These are phyloP conservation scores for Agonopterix alstromeriana DNA, from an alignment of 2,888 invertebrate species.

Conservation along the genomic window DNA sequence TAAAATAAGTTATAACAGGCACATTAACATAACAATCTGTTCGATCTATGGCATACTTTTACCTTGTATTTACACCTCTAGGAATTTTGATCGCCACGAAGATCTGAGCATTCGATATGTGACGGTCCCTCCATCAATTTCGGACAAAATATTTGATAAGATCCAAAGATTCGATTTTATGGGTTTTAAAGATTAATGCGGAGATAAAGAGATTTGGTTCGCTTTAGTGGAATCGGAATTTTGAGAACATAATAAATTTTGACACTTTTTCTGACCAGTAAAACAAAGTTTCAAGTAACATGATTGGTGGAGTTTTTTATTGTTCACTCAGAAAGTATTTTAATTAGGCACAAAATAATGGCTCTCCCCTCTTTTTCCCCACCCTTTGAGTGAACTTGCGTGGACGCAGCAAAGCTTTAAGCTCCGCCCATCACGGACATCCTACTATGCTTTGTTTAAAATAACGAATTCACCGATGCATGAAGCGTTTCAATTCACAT, in stretches of 20 bases:
- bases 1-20: neutral
- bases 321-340: conserved; percentile 11
- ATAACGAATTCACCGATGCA: conserved; percentile 38
- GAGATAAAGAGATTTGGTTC: conserved; percentile 67
- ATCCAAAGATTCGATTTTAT: conserved; percentile 70
- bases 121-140: conserved; percentile 68
- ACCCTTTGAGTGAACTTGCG: conserved; percentile 29
- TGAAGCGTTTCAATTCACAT: conserved; percentile 21
- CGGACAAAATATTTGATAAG: conserved; percentile 69
- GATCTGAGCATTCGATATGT: conserved; percentile 60
- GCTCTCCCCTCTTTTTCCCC: conserved; percentile 24
- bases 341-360: conserved; percentile 12
- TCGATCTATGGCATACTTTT: conserved; percentile 46
- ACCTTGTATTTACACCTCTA: conserved; percentile 72
- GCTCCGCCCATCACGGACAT: conserved; percentile 51
- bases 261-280: conserved; percentile 36
- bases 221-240: conserved; percentile 43
- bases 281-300: neutral
- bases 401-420: conserved; percentile 32
- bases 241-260: conserved; percentile 59
- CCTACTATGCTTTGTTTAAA: conserved; percentile 50
- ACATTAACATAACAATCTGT: conserved; percentile 12
- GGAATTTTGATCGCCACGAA: conserved; percentile 66
- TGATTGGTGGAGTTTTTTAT: conserved; percentile 4
- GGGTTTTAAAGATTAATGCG: conserved; percentile 65